phyloP scores from a whole-genome alignment of 2,888 invertebrate genomes.

The Hydrotaea diabolus region DNA sequence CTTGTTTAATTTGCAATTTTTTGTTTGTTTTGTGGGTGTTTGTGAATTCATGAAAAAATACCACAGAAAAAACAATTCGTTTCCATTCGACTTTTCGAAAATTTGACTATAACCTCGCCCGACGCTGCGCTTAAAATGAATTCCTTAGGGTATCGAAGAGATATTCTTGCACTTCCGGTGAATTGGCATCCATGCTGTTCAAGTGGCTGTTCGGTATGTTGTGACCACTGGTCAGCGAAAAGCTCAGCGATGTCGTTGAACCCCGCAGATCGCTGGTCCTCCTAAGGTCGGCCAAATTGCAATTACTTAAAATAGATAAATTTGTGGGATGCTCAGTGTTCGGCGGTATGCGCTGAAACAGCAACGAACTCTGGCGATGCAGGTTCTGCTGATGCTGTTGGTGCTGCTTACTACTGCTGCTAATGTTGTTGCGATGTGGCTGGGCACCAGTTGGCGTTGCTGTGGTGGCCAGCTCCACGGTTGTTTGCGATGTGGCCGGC shows the following conservation, averaged over 20 bases:
- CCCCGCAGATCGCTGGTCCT: constrained; percentile 66
- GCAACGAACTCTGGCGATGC: constrained; percentile 73
- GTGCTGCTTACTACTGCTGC: background rate
- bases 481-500: constrained; percentile 34
- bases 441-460: constrained; percentile 25
- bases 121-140: constrained; percentile 82
- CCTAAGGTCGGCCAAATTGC: constrained; percentile 59
- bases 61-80: constrained; percentile 66
- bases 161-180: constrained; percentile 86
- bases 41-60: constrained; percentile 62
- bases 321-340: constrained; percentile 56
- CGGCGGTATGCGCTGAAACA: constrained; percentile 63
- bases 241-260: constrained; percentile 72
- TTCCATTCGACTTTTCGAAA: constrained; percentile 43
- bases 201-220: constrained; percentile 78
- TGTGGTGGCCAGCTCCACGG: background rate
- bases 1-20: constrained; percentile 33
- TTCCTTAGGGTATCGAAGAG: constrained; percentile 87
- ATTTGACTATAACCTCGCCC: constrained; percentile 37
- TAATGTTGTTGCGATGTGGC: constrained; percentile 34
- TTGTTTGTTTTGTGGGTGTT: constrained; percentile 11
- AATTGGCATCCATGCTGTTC: constrained; percentile 83
- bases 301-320: constrained; percentile 61
- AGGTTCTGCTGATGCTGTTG: constrained; percentile 66
- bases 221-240: constrained; percentile 75